Percentiles rank a stretch among this genome's conserved stretches.
These are phyloP conservation scores for Meloidogyne exigua DNA, from an alignment of 1,140 invertebrate species.

Conservation along the genomic window DNA sequence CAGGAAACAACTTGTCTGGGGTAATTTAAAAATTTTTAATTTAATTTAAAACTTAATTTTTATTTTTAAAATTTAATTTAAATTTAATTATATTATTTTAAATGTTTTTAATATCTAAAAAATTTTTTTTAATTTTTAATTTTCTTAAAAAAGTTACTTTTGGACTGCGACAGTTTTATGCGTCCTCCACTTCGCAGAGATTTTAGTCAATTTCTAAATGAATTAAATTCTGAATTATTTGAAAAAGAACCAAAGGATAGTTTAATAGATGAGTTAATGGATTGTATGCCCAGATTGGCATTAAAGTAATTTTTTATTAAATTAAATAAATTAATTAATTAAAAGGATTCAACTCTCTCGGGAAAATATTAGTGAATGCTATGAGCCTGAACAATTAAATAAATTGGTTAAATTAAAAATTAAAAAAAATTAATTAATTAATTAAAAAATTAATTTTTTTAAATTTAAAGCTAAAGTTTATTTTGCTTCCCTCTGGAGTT, in stretches of 20 bases:
- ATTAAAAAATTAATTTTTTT: no score
- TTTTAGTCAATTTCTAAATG: neutral
- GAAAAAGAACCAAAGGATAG: neutral
- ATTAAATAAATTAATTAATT: neutral
- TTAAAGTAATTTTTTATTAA: neutral
- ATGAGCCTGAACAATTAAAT: neutral
- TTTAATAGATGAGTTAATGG: neutral
- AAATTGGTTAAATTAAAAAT: neutral
- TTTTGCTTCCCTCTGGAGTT: constrained; percentile 4
- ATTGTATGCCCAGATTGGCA: neutral
- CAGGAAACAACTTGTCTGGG: neutral
- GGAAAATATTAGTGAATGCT: neutral
- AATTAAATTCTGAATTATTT: constrained; percentile 1
- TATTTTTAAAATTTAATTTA: neutral
- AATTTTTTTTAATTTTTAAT: no score
- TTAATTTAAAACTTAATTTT: neutral
- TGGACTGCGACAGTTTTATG: constrained; percentile 3
- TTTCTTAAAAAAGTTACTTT: constrained; percentile 13
- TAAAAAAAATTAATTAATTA: neutral
- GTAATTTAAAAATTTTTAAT: constrained; percentile 5
- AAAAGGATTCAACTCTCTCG: neutral
- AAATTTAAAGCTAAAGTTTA: neutral
- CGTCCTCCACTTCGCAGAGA: neutral
- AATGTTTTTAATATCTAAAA: neutral
- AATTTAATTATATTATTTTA: no score